phyloP scores from a whole-genome alignment of 1,140 invertebrate genomes.

The Chrysoperla carnea region DNA sequence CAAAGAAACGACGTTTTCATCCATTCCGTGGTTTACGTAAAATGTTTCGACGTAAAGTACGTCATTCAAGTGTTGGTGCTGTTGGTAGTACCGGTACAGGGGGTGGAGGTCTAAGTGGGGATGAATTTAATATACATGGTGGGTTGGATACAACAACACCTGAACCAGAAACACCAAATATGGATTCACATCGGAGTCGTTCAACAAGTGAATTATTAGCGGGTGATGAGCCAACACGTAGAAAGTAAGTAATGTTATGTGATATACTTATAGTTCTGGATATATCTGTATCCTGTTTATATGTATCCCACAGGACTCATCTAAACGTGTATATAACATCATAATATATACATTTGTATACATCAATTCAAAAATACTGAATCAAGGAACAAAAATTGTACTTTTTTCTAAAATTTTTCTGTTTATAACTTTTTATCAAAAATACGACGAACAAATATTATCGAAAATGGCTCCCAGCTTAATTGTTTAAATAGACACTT shows the following conservation, averaged over 20 bases:
- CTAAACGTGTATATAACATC: too few relatives aligned
- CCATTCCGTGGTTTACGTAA: conserved; percentile 42
- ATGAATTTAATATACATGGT: conserved; percentile 10
- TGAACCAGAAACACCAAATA: conserved; percentile 17
- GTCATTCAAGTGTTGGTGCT: conserved; percentile 20
- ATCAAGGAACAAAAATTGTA: too few relatives aligned
- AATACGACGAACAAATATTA: too few relatives aligned
- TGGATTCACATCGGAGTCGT: conserved; percentile 36
- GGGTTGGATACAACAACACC: conserved; percentile 16
- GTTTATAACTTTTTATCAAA: too few relatives aligned
- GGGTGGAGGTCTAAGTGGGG: conserved; percentile 1
- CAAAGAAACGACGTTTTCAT: conserved; percentile 42
- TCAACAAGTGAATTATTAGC: conserved; percentile 49
- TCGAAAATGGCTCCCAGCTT: too few relatives aligned
- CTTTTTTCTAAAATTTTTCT: too few relatives aligned
- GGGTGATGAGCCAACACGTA: conserved; percentile 26
- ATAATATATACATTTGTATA: too few relatives aligned
- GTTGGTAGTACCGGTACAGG: conserved; percentile 15
- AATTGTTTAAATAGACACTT: too few relatives aligned
- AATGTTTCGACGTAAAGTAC: conserved; percentile 42
- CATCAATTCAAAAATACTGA: too few relatives aligned
- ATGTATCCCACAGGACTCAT: too few relatives aligned
- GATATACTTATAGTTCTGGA: not conserved
- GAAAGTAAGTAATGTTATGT: conserved; percentile 25
- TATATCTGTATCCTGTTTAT: not conserved